Conservation (phyloP, 2,113 vertebrate genomes). For the Alosa alosa region DNA sequence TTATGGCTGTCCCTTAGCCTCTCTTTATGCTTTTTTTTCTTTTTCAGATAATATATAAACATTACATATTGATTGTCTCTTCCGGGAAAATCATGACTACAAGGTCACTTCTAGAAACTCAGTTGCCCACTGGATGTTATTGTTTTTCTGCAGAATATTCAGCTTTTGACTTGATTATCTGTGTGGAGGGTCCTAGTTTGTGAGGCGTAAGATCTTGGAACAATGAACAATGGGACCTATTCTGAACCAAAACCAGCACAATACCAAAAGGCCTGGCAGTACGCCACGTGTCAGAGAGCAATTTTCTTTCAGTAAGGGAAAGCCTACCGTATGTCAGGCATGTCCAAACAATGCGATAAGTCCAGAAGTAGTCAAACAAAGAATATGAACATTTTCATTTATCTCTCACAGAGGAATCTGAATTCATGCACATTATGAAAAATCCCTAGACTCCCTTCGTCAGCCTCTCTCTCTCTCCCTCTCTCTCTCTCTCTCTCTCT, state of each 20-base stretch:
- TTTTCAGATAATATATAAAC: background rate
- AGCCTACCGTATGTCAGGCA: background rate
- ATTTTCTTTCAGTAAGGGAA: background rate
- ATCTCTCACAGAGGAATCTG: background rate
- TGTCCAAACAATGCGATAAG: slow-evolving; percentile 7
- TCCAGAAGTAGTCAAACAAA: background rate
- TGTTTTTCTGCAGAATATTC: background rate
- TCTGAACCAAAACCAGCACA: background rate
- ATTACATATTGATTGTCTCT: background rate
- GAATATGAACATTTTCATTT: background rate
- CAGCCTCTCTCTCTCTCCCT: background rate
- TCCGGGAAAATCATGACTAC: background rate
- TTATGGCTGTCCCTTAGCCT: background rate
- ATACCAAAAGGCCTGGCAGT: background rate
- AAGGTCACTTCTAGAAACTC: background rate
- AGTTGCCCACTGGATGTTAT: background rate
- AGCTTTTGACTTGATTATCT: background rate
- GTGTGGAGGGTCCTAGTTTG: background rate
- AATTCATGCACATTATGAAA: slow-evolving; percentile 8
- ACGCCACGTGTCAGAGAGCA: background rate
- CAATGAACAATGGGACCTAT: slow-evolving; percentile 13
- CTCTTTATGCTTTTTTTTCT: background rate
- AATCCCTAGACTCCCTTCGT: slow-evolving; percentile 17
- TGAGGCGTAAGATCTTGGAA: background rate
- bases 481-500: background rate